Conservation (phyloP, 2,113 vertebrate genomes). For the Oreochromis aureus region DNA sequence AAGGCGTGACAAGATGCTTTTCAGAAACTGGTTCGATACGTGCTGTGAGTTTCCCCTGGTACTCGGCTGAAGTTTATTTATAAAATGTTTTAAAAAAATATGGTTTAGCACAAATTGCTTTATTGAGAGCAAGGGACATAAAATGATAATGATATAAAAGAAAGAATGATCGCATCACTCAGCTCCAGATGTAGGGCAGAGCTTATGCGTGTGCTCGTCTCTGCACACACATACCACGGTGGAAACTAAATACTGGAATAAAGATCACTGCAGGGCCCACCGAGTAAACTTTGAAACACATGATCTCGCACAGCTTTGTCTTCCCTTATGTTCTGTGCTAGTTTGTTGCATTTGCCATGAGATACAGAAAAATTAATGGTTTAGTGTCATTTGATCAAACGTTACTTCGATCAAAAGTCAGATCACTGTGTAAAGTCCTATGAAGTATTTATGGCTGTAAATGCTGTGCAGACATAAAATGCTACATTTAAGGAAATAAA, state of each 20-base stretch:
- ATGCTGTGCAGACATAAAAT: background rate
- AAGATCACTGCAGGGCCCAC: background rate
- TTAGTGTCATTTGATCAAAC: background rate
- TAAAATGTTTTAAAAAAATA: background rate
- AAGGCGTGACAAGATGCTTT: background rate
- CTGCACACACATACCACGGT: background rate
- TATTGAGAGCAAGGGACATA: background rate
- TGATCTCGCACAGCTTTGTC: background rate
- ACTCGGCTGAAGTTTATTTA: background rate
- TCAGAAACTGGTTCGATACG: background rate
- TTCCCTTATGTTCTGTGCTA: background rate
- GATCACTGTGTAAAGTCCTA: background rate
- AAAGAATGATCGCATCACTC: background rate
- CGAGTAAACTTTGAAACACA: background rate
- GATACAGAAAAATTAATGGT: background rate
- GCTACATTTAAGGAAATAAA: background rate
- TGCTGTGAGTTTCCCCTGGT: background rate
- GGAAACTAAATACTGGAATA: background rate
- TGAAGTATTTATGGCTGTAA: background rate
- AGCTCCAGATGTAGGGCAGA: background rate
- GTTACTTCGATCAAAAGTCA: background rate
- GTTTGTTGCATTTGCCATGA: background rate
- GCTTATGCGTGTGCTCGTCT: background rate
- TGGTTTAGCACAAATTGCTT: background rate
- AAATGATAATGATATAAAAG: background rate